Percentiles rank a stretch among this genome's conserved stretches.
Evolutionary conservation across 2,113 vertebrate genomes (phyloP).

Genomic region (Anoplopoma fimbria): DNA sequence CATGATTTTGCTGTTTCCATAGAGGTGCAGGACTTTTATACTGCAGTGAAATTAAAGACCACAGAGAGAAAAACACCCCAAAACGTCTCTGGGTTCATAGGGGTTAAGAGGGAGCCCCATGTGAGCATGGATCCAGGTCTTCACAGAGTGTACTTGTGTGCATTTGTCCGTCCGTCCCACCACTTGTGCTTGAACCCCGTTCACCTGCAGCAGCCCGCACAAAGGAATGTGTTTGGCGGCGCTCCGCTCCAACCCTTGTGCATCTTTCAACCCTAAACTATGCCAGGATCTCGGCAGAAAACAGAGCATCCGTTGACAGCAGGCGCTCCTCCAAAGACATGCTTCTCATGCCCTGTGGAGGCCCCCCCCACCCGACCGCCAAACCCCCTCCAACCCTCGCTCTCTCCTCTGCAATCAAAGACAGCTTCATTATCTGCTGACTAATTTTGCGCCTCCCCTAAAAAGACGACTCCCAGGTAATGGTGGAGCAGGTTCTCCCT

Average conservation of each 20-base stretch:
- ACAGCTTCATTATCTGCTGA: conserved; percentile 89
- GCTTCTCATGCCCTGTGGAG: conserved; percentile 76
- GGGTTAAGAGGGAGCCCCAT: too few species aligned
- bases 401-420: conserved; percentile 78
- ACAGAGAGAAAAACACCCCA: too few species aligned
- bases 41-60: too few species aligned
- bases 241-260: conserved; percentile 60
- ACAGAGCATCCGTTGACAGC: conserved; percentile 79
- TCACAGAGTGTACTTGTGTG: background rate
- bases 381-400: conserved; percentile 29
- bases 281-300: conserved; percentile 65
- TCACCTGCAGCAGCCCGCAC: conserved; percentile 66
- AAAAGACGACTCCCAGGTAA: conserved; percentile 85
- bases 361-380: conserved; percentile 57
- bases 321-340: conserved; percentile 78
- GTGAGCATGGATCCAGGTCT: too few species aligned
- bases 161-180: conserved; percentile 20
- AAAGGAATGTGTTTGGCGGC: conserved; percentile 67
- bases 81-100: too few species aligned
- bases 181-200: conserved; percentile 48
- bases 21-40: too few species aligned
- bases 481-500: conserved; percentile 60
- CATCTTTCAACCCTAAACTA: conserved; percentile 76
- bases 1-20: too few species aligned
- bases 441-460: conserved; percentile 80